Evolutionary conservation across 1,140 invertebrate genomes (phyloP).

Genomic region (Bombus affinis): DNA sequence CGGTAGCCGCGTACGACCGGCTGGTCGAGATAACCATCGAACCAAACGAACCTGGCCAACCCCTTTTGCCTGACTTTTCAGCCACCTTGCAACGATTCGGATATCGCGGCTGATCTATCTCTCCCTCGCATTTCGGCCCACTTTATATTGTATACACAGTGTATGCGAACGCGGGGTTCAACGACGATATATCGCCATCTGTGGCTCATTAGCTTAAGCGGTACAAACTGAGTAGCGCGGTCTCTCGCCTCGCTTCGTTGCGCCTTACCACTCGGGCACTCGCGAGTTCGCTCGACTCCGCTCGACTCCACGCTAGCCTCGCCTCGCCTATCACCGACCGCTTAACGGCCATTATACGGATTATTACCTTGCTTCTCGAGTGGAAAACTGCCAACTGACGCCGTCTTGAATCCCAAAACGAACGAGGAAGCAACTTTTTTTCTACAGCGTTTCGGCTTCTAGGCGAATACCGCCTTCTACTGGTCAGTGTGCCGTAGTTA

Average conservation of each 20-base stretch:
- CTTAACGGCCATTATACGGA: constrained; percentile 61
- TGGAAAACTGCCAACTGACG: constrained; percentile 55
- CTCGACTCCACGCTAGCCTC: constrained; percentile 11
- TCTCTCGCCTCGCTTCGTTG: constrained; percentile 59
- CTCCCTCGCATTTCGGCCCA: constrained; percentile 52
- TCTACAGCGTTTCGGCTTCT: neutral
- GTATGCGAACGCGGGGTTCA: neutral
- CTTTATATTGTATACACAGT: constrained; percentile 38
- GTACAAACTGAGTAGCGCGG: constrained; percentile 65
- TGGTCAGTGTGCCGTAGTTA: neutral
- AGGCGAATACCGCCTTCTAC: neutral
- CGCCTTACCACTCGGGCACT: neutral
- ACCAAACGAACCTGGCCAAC: constrained; percentile 46
- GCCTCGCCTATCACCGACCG: constrained; percentile 22
- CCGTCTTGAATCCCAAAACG: neutral
- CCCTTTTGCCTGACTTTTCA: constrained; percentile 60
- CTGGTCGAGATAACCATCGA: constrained; percentile 64
- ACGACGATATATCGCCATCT: constrained; percentile 67
- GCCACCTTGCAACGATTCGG: constrained; percentile 60
- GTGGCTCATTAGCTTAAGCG: constrained; percentile 76
- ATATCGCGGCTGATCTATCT: constrained; percentile 25
- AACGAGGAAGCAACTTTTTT: neutral
- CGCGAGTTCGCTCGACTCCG: constrained; percentile 3
- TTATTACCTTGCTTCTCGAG: constrained; percentile 58
- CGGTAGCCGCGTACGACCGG: constrained; percentile 64